A percentile compares a stretch with the other conserved stretches of the same genome.
Conservation (phyloP, 1,140 invertebrate genomes). For the Habropoda laboriosa region DNA sequence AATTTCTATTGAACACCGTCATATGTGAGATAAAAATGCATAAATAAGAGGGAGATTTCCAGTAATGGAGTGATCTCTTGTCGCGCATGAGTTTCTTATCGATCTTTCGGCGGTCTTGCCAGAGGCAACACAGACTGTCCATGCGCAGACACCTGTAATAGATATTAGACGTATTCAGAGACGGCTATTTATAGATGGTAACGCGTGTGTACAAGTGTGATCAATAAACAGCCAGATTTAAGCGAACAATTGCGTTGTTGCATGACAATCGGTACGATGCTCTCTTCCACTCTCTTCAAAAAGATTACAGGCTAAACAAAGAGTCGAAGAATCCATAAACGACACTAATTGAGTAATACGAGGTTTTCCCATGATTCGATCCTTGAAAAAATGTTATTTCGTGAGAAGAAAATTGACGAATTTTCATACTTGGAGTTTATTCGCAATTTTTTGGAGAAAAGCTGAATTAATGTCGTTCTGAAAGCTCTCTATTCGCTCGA, state of each 20-base stretch:
- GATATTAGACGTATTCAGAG: not conserved
- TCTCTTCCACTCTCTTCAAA: no score
- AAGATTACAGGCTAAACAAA: no score
- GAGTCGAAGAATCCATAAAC: no score
- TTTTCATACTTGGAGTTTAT: no score
- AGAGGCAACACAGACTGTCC: not conserved
- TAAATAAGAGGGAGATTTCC: not conserved
- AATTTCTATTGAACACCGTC: slow-evolving; percentile 54
- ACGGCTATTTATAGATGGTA: not conserved
- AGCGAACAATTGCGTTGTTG: not conserved
- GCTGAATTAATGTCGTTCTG: no score
- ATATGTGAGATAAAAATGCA: fast-evolving
- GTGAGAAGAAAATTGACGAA: no score
- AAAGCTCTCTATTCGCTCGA: no score
- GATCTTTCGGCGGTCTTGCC: not conserved
- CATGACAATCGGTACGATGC: not conserved
- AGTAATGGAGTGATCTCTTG: not conserved
- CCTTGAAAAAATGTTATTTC: no score
- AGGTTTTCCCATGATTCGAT: no score
- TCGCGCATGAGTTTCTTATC: not conserved
- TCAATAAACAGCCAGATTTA: not conserved
- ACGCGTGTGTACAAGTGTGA: not conserved
- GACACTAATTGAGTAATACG: no score
- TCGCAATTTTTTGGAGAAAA: no score
- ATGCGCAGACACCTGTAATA: slow-evolving; percentile 5